Conservation (phyloP, 92 coral and sea anemone species). For the Palythoa grandis region DNA sequence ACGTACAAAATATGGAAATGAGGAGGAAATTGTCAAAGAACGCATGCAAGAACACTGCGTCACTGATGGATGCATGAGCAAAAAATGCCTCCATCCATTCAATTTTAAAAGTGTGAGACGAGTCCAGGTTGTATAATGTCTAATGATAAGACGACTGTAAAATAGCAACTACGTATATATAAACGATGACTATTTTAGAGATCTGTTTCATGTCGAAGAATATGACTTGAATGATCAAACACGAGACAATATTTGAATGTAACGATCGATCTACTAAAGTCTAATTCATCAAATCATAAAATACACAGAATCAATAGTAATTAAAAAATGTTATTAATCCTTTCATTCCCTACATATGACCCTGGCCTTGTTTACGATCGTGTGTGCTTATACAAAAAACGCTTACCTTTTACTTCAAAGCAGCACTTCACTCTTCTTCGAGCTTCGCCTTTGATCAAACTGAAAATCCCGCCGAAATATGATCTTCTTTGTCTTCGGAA, state of each 20-base stretch:
- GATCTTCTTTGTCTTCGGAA: neutral
- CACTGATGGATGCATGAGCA: neutral
- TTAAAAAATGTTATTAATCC: no score
- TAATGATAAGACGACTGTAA: neutral
- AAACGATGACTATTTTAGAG: neutral
- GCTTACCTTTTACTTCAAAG: neutral
- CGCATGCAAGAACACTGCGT: neutral
- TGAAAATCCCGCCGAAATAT: conserved; percentile 1
- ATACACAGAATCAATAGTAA: neutral
- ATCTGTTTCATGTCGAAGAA: neutral
- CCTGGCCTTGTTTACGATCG: neutral
- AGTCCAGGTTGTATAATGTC: neutral
- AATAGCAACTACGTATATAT: neutral
- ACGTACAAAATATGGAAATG: neutral
- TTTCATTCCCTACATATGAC: neutral
- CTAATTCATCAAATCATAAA: neutral
- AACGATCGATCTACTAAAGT: no score
- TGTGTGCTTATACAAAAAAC: neutral
- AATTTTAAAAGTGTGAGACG: neutral
- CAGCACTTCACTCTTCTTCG: no score
- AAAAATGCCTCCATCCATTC: neutral
- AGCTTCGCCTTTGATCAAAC: neutral
- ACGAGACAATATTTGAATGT: neutral
- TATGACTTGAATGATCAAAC: neutral
- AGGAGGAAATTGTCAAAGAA: neutral